Evolutionary conservation across 1,140 invertebrate species (phyloP).

Genomic region (Drosophila aff.): DNA sequence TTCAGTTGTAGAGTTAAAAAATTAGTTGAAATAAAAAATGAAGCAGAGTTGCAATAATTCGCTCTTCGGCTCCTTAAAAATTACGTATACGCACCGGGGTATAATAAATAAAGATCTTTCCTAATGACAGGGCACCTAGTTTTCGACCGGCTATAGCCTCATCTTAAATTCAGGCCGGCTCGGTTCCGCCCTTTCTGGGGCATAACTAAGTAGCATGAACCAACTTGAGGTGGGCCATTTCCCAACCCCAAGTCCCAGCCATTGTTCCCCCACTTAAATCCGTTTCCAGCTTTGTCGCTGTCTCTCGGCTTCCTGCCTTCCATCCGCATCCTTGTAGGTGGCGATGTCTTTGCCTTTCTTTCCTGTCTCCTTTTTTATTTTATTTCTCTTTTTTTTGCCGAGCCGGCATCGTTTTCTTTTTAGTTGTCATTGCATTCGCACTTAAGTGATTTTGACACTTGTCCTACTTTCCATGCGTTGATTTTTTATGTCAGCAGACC

Average conservation of each 20-base stretch:
- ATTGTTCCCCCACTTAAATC: constrained; percentile 77
- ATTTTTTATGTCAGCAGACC: constrained; percentile 77
- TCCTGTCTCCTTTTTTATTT: constrained; percentile 28
- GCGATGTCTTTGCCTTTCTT: constrained; percentile 24
- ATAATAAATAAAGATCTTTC: too few relatives aligned
- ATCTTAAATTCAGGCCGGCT: constrained; percentile 14
- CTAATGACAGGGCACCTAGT: background rate
- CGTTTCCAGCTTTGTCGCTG: constrained; percentile 65
- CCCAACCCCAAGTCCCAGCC: constrained; percentile 40
- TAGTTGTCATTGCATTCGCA: constrained; percentile 79
- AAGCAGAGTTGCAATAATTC: too few relatives aligned
- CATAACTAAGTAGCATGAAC: constrained; percentile 70
- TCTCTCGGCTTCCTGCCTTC: constrained; percentile 53
- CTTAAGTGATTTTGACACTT: constrained; percentile 83
- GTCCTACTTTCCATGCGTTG: constrained; percentile 81
- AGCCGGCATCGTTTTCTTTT: constrained; percentile 69
- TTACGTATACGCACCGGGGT: too few relatives aligned
- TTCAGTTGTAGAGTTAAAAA: too few relatives aligned
- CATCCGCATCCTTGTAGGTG: constrained; percentile 59
- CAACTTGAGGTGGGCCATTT: constrained; percentile 29
- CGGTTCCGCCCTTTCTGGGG: constrained; percentile 3
- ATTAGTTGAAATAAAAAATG: too few relatives aligned
- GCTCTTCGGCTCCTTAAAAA: too few relatives aligned
- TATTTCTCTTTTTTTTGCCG: constrained; percentile 1
- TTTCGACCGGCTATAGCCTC: background rate